phyloP scores from a whole-genome alignment of 2,888 invertebrate species.

The Synergus gifuensis region DNA sequence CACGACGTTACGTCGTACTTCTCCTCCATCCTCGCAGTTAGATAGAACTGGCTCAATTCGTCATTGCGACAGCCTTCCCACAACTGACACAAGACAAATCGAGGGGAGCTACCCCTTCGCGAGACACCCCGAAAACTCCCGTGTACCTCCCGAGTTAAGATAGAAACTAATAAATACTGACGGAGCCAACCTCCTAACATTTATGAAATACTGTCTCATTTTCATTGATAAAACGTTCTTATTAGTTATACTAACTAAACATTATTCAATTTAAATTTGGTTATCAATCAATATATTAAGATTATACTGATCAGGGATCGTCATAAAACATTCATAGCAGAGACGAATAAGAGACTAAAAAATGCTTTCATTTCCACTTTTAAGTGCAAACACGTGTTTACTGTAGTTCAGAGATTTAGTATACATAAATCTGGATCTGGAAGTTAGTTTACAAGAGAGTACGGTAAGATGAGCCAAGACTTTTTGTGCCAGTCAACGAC shows the following conservation, averaged over 20 bases:
- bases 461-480: slow-evolving; percentile 9
- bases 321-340: too few relatives aligned
- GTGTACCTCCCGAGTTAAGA: not conserved
- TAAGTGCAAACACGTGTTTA: slow-evolving; percentile 27
- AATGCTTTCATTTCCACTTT: not conserved
- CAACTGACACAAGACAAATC: slow-evolving; percentile 20
- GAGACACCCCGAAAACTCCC: not conserved
- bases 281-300: too few relatives aligned
- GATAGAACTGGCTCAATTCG: slow-evolving; percentile 29
- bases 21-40: slow-evolving; percentile 8
- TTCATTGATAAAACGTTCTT: not conserved
- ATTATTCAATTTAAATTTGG: too few relatives aligned
- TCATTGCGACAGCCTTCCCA: slow-evolving; percentile 36
- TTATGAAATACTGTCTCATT: slow-evolving; percentile 2
- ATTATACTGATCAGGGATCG: not conserved
- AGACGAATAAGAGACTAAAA: not conserved
- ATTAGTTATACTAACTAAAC: too few relatives aligned
- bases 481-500: slow-evolving; percentile 42
- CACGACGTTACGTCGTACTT: slow-evolving; percentile 7
- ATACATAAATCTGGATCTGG: not conserved
- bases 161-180: slow-evolving; percentile 8
- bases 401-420: slow-evolving; percentile 27
- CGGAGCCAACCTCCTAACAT: not conserved
- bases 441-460: not conserved
- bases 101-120: slow-evolving; percentile 5